A percentile compares a stretch with the other conserved stretches of the same genome.
Evolutionary conservation across 2,797 vertebrate species (phyloP).

Genomic region (Hirundo rustica): DNA sequence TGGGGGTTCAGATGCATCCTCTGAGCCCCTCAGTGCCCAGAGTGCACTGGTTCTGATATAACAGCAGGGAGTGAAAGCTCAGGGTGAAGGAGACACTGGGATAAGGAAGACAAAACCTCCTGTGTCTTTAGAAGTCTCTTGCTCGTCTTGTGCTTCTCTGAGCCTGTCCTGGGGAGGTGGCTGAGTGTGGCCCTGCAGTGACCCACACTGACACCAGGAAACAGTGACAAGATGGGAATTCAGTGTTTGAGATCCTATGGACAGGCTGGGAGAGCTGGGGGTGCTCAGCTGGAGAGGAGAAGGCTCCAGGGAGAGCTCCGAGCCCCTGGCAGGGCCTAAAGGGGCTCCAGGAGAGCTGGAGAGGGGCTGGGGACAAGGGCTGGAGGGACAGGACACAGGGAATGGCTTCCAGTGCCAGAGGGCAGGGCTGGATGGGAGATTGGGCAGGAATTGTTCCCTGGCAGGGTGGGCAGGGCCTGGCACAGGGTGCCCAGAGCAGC

Average conservation of each 20-base stretch:
- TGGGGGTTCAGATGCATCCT: neutral
- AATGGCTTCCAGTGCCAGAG: no score
- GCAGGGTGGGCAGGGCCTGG: no score
- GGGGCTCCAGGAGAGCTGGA: no score
- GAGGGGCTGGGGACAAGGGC: no score
- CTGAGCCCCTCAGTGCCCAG: neutral
- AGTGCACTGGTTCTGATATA: neutral
- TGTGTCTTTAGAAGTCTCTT: neutral
- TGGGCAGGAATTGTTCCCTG: no score
- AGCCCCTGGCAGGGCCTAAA: neutral
- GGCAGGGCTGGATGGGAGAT: no score
- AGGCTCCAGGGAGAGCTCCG: neutral
- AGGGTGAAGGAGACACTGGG: neutral
- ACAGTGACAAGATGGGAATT: neutral
- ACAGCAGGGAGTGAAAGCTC: neutral
- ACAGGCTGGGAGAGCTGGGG: neutral
- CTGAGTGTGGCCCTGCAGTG: neutral
- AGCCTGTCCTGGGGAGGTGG: neutral
- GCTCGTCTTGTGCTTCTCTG: neutral
- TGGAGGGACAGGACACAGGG: no score
- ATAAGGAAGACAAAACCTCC: neutral
- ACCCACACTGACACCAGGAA: neutral
- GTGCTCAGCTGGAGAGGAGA: neutral
- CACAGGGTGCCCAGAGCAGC: no score
- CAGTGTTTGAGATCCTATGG: neutral